Percentiles rank a stretch among this genome's conserved stretches.
phyloP scores from a whole-genome alignment of 1,140 invertebrate species.

The Danaus plexippus region DNA sequence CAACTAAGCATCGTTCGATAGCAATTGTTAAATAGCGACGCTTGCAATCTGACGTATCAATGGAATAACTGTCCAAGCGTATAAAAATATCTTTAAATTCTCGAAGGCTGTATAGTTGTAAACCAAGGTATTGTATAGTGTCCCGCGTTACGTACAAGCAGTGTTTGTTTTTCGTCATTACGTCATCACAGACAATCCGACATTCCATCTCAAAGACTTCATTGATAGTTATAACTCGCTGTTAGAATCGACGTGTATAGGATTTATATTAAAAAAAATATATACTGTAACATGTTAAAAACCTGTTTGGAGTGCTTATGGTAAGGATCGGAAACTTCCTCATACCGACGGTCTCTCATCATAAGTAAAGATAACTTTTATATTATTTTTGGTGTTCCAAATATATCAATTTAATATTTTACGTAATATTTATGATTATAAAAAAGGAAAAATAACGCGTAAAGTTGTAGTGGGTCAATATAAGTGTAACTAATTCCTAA shows the following conservation, averaged over 20 bases:
- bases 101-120: constrained; percentile 17
- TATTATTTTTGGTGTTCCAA: too few species aligned
- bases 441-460: background rate
- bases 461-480: constrained; percentile 7
- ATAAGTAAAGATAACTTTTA: too few species aligned
- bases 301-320: constrained; percentile 57
- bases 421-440: too few species aligned
- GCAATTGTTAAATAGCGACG: too few species aligned
- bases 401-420: too few species aligned
- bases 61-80: too few species aligned
- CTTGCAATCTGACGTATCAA: too few species aligned
- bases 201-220: constrained; percentile 36
- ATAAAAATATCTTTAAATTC: background rate
- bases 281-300: constrained; percentile 45
- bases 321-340: constrained; percentile 27
- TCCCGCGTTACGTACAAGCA: constrained; percentile 17
- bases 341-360: too few species aligned
- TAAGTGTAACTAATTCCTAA: background rate
- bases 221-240: constrained; percentile 24
- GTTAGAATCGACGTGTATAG: constrained; percentile 17
- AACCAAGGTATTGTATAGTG: constrained; percentile 39
- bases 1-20: background rate
- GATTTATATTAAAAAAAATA: constrained; percentile 16
- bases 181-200: constrained; percentile 43
- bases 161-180: constrained; percentile 59